Evolutionary conservation across 2,113 vertebrate species (phyloP).

Genomic region (Melospiza georgiana): DNA sequence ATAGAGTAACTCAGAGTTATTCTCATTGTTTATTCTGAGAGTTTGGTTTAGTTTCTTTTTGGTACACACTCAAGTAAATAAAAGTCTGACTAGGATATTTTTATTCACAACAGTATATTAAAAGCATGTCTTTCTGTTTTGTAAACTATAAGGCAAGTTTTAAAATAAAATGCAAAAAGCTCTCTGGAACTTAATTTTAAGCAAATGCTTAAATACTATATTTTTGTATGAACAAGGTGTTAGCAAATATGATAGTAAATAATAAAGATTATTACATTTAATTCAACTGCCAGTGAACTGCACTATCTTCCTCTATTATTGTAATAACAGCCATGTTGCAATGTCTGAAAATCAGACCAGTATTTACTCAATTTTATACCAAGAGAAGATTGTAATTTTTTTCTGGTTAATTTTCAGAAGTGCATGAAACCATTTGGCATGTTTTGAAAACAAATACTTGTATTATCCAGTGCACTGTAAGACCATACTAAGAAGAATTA

Average conservation of each 20-base stretch:
- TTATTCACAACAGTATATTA: not conserved
- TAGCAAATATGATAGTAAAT: not conserved
- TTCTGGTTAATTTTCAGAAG: not conserved
- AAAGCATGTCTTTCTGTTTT: not conserved
- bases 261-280: not conserved
- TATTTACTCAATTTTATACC: not conserved
- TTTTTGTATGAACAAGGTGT: not conserved
- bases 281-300: not conserved
- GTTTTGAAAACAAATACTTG: not conserved
- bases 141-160: not conserved
- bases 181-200: not conserved
- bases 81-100: not conserved
- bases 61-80: not conserved
- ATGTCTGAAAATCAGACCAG: not conserved
- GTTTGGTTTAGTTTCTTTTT: not conserved
- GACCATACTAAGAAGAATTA: not conserved
- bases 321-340: not conserved
- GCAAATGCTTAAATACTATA: not conserved
- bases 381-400: not conserved
- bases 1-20: not conserved
- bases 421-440: not conserved
- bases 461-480: not conserved
- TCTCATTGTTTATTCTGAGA: not conserved
- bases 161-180: not conserved
- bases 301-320: not conserved